Evolutionary conservation across 2,888 invertebrate species (phyloP), one percentile per base, ranked within the genome.

Genomic region (Coleophora flavipennella): DNA sequence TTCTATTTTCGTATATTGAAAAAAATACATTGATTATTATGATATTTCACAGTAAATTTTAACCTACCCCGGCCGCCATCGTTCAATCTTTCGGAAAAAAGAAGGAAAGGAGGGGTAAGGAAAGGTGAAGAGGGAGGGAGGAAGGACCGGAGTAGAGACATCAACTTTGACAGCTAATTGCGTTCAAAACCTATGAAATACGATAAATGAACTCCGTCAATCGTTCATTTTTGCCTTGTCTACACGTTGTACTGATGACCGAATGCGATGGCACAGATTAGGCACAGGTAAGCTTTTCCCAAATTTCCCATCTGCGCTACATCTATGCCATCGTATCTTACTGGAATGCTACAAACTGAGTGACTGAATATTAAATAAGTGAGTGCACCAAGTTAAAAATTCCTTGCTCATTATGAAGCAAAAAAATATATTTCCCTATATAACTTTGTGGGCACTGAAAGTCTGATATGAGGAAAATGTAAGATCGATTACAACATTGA

Each of bases 51-150:
- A 64, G 57, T 78, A 57, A 60, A 60, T 54, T 55, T 53, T 40
- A 43, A 88, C 90, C 89, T 86, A 91, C 91, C 87, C 90, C 91
- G 79, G 90, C 87, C 86, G 89, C 90, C 91, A 91, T 91, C 85
- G 86, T 87, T 80, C 77, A 67, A 63, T 68, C 60, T 63, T 62
- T 63, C 57, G 59, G 63, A 81, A 81, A 84, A 83, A 83, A 76
- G 76, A 70, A 75, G 56, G 41, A 45, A 48, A n/a, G n/a, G 40
- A 48, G 43, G 43, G 44, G 51, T 6, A 20, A 6, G 20, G 20
- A 20, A 50, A 48, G 50, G 41, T 43, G 41, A 41, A 40, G 43
- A 43, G 42, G 33, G 35, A 33, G 25, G 33, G 33, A 35, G 14
- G 13, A 42, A 48, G n/a, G n/a, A n/a, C n/a, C n/a, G n/a, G n/a